A percentile compares a stretch with the other conserved stretches of the same genome.
Conservation (phyloP, 1,140 invertebrate genomes). For the Dendroctonus ponderosae region DNA sequence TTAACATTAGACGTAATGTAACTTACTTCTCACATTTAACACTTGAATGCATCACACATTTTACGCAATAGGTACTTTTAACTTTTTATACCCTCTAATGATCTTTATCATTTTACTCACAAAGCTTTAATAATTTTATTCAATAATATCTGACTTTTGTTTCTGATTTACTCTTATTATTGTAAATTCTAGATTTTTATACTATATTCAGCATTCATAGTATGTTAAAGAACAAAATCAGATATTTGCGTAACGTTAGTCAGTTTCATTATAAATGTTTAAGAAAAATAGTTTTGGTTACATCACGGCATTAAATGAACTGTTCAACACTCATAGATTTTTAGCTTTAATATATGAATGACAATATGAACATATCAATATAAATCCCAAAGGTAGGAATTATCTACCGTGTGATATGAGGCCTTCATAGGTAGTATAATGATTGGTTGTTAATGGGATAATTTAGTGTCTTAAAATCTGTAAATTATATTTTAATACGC, state of each 20-base stretch:
- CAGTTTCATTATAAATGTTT: conserved; percentile 13
- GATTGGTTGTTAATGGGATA: conserved; percentile 39
- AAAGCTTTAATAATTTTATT: conserved; percentile 21
- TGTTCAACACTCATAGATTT: conserved; percentile 33
- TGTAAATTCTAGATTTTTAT: too few relatives aligned
- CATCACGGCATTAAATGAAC: conserved; percentile 22
- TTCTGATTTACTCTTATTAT: background rate
- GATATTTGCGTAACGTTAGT: conserved; percentile 8
- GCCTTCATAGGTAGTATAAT: conserved; percentile 46
- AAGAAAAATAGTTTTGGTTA: conserved; percentile 9
- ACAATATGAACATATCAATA: conserved; percentile 52
- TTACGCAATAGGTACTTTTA: conserved; percentile 27
- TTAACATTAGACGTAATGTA: conserved; percentile 21
- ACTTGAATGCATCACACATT: conserved; percentile 24
- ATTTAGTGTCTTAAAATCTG: conserved; percentile 48
- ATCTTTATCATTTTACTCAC: conserved; percentile 14
- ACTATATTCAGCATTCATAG: too few relatives aligned
- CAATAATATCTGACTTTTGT: background rate
- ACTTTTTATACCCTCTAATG: conserved; percentile 14
- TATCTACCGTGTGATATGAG: conserved; percentile 48
- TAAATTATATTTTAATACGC: conserved; percentile 38
- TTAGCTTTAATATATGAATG: conserved; percentile 48
- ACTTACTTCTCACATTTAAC: conserved; percentile 17
- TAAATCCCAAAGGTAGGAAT: conserved; percentile 40
- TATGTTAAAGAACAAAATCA: background rate